phyloP scores from a whole-genome alignment of 92 coral and sea anemone genomes.

The Epizoanthus ramosus region DNA sequence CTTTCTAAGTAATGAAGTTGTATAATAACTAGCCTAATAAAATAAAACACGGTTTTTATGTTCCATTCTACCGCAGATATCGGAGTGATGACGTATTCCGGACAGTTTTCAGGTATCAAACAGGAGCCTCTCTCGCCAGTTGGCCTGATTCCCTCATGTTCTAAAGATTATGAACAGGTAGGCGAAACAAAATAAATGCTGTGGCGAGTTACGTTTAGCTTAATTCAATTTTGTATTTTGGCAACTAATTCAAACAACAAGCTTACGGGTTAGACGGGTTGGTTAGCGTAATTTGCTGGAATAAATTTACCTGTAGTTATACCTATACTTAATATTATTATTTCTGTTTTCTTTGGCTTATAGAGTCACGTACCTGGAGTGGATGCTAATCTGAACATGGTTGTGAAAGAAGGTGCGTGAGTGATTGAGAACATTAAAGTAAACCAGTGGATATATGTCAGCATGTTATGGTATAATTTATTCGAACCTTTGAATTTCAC shows the following conservation, averaged over 20 bases:
- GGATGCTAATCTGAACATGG: not conserved
- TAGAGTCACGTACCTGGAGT: not conserved
- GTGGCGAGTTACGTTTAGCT: no score
- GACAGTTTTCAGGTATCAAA: constrained; percentile 4
- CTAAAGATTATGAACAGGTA: constrained; percentile 29
- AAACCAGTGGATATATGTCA: not conserved
- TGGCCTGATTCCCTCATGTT: constrained; percentile 6
- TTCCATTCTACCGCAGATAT: constrained; percentile 19
- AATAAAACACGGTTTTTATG: not conserved
- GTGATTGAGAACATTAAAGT: not conserved
- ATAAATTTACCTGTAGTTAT: no score
- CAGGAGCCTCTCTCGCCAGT: constrained; percentile 36
- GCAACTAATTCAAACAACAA: no score
- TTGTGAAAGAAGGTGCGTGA: not conserved
- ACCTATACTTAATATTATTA: not conserved
- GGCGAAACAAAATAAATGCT: not conserved
- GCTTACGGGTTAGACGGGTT: no score
- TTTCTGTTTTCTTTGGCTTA: not conserved
- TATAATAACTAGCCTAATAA: no score
- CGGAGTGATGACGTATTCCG: constrained; percentile 39
- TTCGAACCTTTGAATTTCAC: not conserved
- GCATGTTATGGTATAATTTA: not conserved
- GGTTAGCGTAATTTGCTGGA: no score
- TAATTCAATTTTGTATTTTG: no score
- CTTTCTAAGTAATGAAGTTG: no score